Evolutionary conservation across 2,888 invertebrate genomes (phyloP).

Genomic region (Apeira syringaria): DNA sequence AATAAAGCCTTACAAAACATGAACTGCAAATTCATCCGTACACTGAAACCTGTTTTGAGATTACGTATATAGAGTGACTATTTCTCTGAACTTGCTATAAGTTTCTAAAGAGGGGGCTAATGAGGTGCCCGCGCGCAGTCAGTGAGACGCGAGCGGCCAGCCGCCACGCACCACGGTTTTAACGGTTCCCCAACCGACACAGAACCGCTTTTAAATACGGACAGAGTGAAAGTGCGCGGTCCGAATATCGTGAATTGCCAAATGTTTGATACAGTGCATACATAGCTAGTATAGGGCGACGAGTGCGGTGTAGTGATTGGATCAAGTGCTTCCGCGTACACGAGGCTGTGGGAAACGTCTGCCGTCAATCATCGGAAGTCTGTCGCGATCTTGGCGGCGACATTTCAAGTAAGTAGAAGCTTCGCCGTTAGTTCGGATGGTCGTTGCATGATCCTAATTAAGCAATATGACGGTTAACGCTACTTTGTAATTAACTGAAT

Average conservation of each 20-base stretch:
- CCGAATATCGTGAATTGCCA: slow-evolving; percentile 45
- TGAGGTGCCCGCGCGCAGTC: slow-evolving; percentile 55
- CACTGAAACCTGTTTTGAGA: not conserved
- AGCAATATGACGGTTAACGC: not conserved
- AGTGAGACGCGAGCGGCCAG: slow-evolving; percentile 53
- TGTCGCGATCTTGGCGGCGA: slow-evolving; percentile 9
- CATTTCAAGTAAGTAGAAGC: slow-evolving; percentile 27
- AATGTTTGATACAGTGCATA: slow-evolving; percentile 34
- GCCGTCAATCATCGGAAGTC: slow-evolving; percentile 26
- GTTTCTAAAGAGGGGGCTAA: slow-evolving; percentile 49
- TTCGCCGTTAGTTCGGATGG: slow-evolving; percentile 9
- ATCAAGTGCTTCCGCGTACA: slow-evolving; percentile 24
- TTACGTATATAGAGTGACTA: not conserved
- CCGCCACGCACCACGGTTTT: slow-evolving; percentile 25
- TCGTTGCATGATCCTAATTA: not conserved
- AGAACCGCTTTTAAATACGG: slow-evolving; percentile 50
- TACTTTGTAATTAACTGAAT: no score
- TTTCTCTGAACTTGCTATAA: not conserved
- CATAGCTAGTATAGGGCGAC: slow-evolving; percentile 19
- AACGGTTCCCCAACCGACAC: slow-evolving; percentile 42
- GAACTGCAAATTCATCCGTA: not conserved
- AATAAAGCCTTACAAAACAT: no score
- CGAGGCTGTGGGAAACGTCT: slow-evolving; percentile 17
- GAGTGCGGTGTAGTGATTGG: slow-evolving; percentile 5
- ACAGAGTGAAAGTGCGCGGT: slow-evolving; percentile 69